Conservation (phyloP, 2,797 vertebrate species). For the Odontamblyopus lacepedii region DNA sequence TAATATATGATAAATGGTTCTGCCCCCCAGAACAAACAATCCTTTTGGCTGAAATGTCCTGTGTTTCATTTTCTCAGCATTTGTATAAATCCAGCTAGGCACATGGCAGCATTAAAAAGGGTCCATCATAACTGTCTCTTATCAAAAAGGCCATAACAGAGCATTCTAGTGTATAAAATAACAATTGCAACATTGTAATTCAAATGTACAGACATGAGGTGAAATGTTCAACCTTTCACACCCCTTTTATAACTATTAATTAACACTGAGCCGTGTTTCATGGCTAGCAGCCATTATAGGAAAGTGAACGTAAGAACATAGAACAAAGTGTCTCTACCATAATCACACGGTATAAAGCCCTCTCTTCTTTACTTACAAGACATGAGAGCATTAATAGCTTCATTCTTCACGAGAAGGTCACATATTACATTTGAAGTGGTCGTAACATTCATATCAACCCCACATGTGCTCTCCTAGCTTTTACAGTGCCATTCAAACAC, state of each 20-base stretch:
- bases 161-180: conserved; percentile 12
- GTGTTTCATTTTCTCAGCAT: conserved; percentile 45
- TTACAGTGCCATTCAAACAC: conserved; percentile 38
- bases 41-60: conserved; percentile 54
- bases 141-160: conserved; percentile 1
- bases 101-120: conserved; percentile 41
- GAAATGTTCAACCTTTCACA: background rate
- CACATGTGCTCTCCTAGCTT: conserved; percentile 32
- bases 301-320: background rate
- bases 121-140: conserved; percentile 22
- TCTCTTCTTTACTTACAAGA: conserved; percentile 28
- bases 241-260: conserved; percentile 8
- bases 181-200: conserved; percentile 5
- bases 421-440: conserved; percentile 27
- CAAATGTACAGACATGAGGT: background rate
- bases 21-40: conserved; percentile 57
- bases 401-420: conserved; percentile 26
- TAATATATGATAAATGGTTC: conserved; percentile 60
- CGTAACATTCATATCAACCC: conserved; percentile 11
- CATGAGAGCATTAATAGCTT: conserved; percentile 28
- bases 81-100: conserved; percentile 65
- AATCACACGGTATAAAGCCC: conserved; percentile 25
- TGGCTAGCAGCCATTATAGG: conserved; percentile 16
- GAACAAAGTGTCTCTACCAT: background rate
- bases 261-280: conserved; percentile 4